These are phyloP conservation scores for Apocrypta bakeri DNA, from an alignment of 1,140 invertebrate species.

Conservation along the genomic window DNA sequence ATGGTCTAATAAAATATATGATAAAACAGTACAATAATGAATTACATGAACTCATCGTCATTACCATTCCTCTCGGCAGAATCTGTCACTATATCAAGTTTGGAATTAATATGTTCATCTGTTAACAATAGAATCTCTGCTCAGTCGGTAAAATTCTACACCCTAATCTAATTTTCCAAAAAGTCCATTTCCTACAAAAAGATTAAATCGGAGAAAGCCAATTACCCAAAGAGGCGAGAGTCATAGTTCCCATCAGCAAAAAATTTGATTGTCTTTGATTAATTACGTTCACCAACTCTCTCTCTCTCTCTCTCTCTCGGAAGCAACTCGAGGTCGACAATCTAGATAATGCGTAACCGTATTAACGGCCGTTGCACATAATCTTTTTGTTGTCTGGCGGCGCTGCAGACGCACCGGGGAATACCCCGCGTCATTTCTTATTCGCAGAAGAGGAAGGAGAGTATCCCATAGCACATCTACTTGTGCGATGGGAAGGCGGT, in stretches of 20 bases:
- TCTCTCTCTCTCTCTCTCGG: slow-evolving; percentile 72
- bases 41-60: no score
- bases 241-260: not conserved
- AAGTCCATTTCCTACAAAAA: no score
- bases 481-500: not conserved
- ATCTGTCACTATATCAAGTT: no score
- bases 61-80: no score
- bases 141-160: no score
- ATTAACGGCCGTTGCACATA: slow-evolving; percentile 60
- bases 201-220: no score
- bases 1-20: no score
- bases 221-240: slow-evolving; percentile 23
- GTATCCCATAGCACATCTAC: no score
- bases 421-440: not conserved
- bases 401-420: slow-evolving; percentile 11
- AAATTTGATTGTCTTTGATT: not conserved
- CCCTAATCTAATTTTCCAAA: no score
- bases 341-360: slow-evolving; percentile 72
- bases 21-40: no score
- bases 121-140: no score
- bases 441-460: not conserved
- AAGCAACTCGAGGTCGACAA: slow-evolving; percentile 63
- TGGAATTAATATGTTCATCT: no score
- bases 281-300: slow-evolving; percentile 62
- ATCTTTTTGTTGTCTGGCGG: slow-evolving; percentile 56